phyloP scores from a whole-genome alignment of 2,888 invertebrate genomes.

The Girardia tigrina region DNA sequence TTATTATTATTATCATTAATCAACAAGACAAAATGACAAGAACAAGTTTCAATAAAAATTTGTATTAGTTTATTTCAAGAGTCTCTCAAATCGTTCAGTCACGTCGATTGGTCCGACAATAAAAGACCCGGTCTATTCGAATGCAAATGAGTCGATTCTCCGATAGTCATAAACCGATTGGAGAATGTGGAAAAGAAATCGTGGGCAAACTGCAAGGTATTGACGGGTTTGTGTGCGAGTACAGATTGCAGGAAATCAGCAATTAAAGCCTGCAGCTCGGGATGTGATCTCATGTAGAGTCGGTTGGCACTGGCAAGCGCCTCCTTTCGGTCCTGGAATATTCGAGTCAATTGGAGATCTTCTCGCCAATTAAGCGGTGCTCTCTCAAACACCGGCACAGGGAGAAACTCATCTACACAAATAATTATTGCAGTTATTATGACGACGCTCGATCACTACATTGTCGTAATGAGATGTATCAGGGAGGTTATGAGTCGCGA shows the following conservation, averaged over 20 bases:
- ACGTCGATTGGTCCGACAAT: no score
- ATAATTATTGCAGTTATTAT: no score
- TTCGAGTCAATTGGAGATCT: not conserved
- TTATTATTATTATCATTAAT: no score
- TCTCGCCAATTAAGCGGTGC: not conserved
- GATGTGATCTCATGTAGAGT: slow-evolving; percentile 46
- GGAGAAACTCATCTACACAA: not conserved
- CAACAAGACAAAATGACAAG: no score
- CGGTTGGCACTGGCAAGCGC: slow-evolving; percentile 46
- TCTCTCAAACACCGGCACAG: not conserved
- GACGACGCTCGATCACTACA: no score
- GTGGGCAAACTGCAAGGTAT: slow-evolving; percentile 46
- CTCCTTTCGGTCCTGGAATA: slow-evolving; percentile 40
- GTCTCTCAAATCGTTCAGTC: no score
- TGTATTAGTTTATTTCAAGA: no score
- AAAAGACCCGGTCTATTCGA: not conserved
- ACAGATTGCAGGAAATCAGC: slow-evolving; percentile 49
- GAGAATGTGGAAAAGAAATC: slow-evolving; percentile 49
- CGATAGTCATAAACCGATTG: slow-evolving; percentile 38
- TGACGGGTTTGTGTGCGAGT: slow-evolving; percentile 48
- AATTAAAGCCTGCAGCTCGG: slow-evolving; percentile 46
- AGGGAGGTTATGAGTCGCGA: no score
- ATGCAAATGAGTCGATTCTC: not conserved
- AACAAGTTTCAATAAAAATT: no score
- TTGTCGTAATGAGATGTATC: no score